Evolutionary conservation across 2,797 vertebrate genomes (phyloP), one percentile per base, ranked within the genome.

Genomic region (Sebastes trivittatus): DNA sequence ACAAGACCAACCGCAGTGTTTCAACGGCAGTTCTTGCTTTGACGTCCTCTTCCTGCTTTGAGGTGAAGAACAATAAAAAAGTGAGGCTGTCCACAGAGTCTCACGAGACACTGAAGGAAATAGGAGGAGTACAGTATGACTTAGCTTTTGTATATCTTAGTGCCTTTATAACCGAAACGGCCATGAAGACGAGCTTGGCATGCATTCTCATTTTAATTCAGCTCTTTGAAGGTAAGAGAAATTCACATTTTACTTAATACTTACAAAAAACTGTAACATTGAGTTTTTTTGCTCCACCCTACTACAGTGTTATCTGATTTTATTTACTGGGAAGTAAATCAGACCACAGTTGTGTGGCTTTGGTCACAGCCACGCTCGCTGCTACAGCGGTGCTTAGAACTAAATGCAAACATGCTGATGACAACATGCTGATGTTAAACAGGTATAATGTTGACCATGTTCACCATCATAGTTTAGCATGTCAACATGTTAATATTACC

Each of bases 31-130:
- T 34, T 87, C 66, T 71, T 4, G 20, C 77, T 87, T 72, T 85
- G 80, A 89, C 36, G 69, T 70, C 2, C 0, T 60, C 88, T 93
- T 94, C 92, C 92, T 93, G 92, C 71, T 81, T 2, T 27, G 68
- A 78, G 70, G 36, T 38, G 49, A 78, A 67, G 81, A 89, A 90
- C 80, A 89, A 90, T 75, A 81, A 75, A 69, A n/a, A 72, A 3
- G 76, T 6, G 36, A 71, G 52, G 69, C 46, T 16, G 29, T 46
- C 8, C 29, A 4, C 65, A 78, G 42, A 25, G 56, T 5, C 73
- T 83, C 75, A 79, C 20, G 76, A 13, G 27, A 25, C 4, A 36
- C 42, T 55, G 36, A 16, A 83, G 84, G 75, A 90, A 87, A 49
- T 13, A 65, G 77, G 64, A 65, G 77, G 64, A 59, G 80, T 52